A percentile compares a stretch with the other conserved stretches of the same genome.
Evolutionary conservation across 2,113 vertebrate genomes (phyloP).

Genomic region (Stegastes partitus): DNA sequence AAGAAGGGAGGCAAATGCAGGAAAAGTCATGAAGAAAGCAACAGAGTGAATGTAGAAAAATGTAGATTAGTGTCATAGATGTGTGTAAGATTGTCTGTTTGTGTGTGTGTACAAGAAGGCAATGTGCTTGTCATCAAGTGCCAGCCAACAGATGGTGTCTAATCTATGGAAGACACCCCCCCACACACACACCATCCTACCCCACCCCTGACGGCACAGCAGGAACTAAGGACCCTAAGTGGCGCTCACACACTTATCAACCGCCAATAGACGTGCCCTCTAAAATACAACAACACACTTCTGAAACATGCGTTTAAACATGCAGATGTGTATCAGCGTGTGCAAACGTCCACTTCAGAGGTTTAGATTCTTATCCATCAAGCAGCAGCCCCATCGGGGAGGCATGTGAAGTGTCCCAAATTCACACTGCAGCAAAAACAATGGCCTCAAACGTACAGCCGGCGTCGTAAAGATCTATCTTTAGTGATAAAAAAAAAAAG

Average conservation of each 20-base stretch:
- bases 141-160: slow-evolving; percentile 83
- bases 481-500: slow-evolving; percentile 29
- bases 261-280: slow-evolving; percentile 36
- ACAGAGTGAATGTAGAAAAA: slow-evolving; percentile 30
- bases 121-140: slow-evolving; percentile 57
- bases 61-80: slow-evolving; percentile 27
- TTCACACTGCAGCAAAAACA: background rate
- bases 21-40: slow-evolving; percentile 12
- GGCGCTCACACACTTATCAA: slow-evolving; percentile 60
- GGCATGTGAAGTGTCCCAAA: background rate
- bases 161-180: slow-evolving; percentile 69
- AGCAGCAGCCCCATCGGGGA: background rate
- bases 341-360: background rate
- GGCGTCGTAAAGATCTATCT: slow-evolving; percentile 19
- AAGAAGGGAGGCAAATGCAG: slow-evolving; percentile 27
- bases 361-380: background rate
- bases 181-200: no score
- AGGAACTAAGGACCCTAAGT: slow-evolving; percentile 68
- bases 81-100: slow-evolving; percentile 14
- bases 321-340: background rate
- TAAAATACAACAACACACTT: slow-evolving; percentile 32
- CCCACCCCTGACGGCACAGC: slow-evolving; percentile 49
- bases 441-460: slow-evolving; percentile 6
- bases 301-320: slow-evolving; percentile 2
- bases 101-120: slow-evolving; percentile 21